phyloP scores from a whole-genome alignment of 2,797 vertebrate genomes.

The Tokudaia muenninki region DNA sequence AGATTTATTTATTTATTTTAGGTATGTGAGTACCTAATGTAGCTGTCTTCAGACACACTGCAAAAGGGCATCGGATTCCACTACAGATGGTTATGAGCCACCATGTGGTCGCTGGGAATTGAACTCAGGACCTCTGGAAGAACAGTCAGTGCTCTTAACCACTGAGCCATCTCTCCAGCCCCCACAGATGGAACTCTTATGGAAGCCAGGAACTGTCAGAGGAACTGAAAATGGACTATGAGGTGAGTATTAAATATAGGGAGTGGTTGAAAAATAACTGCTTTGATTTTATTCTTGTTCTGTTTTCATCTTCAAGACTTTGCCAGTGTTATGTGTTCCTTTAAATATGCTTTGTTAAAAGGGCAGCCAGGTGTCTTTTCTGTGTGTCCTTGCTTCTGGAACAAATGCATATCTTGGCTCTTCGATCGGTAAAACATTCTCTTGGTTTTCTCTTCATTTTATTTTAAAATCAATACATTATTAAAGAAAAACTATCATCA shows the following conservation, averaged over 20 bases:
- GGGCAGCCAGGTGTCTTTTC: neutral
- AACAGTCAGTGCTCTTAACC: too few relatives aligned
- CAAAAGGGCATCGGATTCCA: too few relatives aligned
- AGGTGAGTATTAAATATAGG: constrained; percentile 43
- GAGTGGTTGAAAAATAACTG: neutral
- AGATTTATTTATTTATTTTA: too few relatives aligned
- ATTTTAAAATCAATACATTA: constrained; percentile 69
- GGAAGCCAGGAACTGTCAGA: neutral
- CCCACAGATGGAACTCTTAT: neutral
- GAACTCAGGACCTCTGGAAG: too few relatives aligned
- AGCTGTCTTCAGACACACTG: too few relatives aligned
- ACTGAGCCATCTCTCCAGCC: too few relatives aligned
- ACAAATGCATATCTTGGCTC: constrained; percentile 53
- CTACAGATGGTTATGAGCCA: too few relatives aligned
- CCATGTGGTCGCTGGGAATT: too few relatives aligned
- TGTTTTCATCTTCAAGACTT: constrained; percentile 62
- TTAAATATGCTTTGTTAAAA: constrained; percentile 70
- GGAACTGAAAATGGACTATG: constrained; percentile 11
- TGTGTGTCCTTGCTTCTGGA: neutral
- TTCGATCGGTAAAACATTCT: constrained; percentile 58
- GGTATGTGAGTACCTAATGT: too few relatives aligned
- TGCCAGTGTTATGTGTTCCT: neutral
- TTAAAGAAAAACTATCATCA: constrained; percentile 65
- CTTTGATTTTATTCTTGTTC: constrained; percentile 69
- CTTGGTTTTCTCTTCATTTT: constrained; percentile 56